These are phyloP conservation scores for Turdus rufiventris DNA, from an alignment of 2,113 vertebrate species.

Conservation along the genomic window DNA sequence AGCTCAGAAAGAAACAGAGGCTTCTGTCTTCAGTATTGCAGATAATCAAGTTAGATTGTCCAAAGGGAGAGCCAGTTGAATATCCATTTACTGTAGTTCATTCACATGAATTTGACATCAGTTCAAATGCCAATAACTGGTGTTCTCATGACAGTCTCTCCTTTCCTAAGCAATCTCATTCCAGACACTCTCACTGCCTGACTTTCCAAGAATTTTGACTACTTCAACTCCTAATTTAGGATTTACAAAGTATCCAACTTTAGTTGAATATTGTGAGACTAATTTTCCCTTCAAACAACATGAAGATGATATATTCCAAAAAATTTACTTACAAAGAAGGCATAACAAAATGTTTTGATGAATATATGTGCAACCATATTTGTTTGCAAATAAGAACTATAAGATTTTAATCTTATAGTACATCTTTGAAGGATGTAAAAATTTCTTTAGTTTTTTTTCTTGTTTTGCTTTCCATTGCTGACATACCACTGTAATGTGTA, in stretches of 20 bases:
- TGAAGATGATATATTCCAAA: background rate
- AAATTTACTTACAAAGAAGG: background rate
- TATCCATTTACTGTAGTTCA: background rate
- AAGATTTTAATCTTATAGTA: background rate
- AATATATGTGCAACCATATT: background rate
- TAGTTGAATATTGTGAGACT: background rate
- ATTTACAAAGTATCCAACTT: background rate
- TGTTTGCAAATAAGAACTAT: background rate
- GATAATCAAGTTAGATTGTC: background rate
- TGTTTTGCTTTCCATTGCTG: background rate
- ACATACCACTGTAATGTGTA: background rate
- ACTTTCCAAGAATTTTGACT: background rate
- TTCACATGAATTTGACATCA: background rate
- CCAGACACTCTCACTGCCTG: background rate
- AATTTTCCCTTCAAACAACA: background rate
- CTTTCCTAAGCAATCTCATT: background rate
- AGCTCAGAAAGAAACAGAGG: background rate
- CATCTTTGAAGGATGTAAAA: background rate
- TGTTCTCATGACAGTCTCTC: background rate
- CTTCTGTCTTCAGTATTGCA: background rate
- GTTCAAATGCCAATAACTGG: background rate
- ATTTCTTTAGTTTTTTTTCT: background rate
- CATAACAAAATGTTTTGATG: background rate
- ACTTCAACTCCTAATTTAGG: background rate
- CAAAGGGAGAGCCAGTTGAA: background rate